Evolutionary conservation across 2,797 vertebrate species (phyloP), one percentile per base, ranked within the genome.

Genomic region (Hipposideros larvatus): DNA sequence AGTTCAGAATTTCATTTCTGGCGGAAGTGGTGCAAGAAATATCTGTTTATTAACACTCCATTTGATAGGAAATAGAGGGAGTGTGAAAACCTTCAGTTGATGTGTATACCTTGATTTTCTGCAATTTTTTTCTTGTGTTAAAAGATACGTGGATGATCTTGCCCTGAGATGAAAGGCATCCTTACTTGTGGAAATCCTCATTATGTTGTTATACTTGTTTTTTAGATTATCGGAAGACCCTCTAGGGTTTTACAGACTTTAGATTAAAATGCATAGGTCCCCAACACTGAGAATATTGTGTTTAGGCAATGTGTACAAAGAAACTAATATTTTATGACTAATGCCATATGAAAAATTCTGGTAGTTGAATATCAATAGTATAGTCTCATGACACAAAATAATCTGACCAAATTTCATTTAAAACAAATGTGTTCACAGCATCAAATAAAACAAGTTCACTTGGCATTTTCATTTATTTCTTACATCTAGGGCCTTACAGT

Each of bases 1-100:
- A 48, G 34, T 61, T 89, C 79, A 87, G 71, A 70, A 79, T 94
- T 63, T 95, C 22, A 71, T 53, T 95, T 92, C 16, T 84, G 79
- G 71, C 31, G 74, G n/a, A 95, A 71, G 8, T 89, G 13, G 21
- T 77, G 14, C 4, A 94, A 87, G 31, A 90, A 96, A 59, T 59
- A 53, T 5, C 46, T 46, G 31, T 68, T 96, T 94, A 43, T 86
- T 93, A 48, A 77, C 34, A 78, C 15, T 63, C 19, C n/a, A 31
- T 89, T 89, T 92, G 26, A 43, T 51, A 84, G 57, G 28, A 88
- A 66, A 66, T 61, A 57, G 13, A 86, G 21, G 63, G 13, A 86
- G 21, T 86, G 15, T 43, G 77, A 75, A 88, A 59, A 24, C 46
- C 59, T 63, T 78, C 24, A 11, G 28, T 11, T 59, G 43, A 65